phyloP scores from a whole-genome alignment of 2,888 invertebrate species.

The Tortrix viridana region DNA sequence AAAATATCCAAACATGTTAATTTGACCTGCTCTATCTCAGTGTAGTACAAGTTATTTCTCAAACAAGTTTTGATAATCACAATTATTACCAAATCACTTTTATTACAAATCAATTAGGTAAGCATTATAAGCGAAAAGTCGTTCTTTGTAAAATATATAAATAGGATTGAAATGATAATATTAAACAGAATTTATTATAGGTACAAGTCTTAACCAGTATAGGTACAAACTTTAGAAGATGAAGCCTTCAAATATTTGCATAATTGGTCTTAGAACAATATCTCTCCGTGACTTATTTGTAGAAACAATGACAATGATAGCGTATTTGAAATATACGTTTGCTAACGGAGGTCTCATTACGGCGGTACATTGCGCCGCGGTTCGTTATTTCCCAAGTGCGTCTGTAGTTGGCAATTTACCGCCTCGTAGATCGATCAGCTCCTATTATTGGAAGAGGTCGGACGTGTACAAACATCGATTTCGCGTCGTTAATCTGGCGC shows the following conservation, averaged over 20 bases:
- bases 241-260: not conserved
- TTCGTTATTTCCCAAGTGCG: conserved; percentile 76
- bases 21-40: not conserved
- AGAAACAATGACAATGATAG: conserved; percentile 69
- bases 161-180: not conserved
- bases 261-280: conserved; percentile 31
- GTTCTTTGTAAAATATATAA: conserved; percentile 15
- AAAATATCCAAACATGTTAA: conserved; percentile 11
- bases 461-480: conserved; percentile 84
- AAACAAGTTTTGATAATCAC: not conserved
- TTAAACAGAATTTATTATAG: conserved; percentile 5
- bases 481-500: conserved; percentile 77
- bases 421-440: conserved; percentile 76
- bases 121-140: conserved; percentile 3
- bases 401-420: conserved; percentile 76
- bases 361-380: conserved; percentile 44
- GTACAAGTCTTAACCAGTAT: not conserved
- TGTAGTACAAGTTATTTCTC: not conserved
- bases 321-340: conserved; percentile 54
- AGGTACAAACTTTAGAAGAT: conserved; percentile 1
- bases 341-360: conserved; percentile 44
- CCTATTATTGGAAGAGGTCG: conserved; percentile 81
- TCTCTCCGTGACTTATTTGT: conserved; percentile 49
- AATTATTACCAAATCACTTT: not conserved
- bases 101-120: not conserved